Percentiles rank a stretch among this genome's conserved stretches.
phyloP scores from a whole-genome alignment of 2,888 invertebrate species.

The Reticulitermes lucifugus region DNA sequence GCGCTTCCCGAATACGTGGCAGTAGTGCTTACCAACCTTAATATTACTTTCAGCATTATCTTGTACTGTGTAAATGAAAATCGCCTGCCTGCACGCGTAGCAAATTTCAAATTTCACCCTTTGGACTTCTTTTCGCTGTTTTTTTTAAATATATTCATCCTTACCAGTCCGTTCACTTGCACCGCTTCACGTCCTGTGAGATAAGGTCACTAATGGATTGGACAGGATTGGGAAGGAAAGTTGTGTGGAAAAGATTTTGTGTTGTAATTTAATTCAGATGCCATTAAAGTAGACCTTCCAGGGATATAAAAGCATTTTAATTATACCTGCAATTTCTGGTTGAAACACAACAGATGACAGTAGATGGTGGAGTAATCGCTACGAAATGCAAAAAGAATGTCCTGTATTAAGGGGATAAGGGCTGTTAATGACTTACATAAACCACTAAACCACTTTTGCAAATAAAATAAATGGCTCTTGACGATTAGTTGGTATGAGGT shows the following conservation, averaged over 20 bases:
- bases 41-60: too few species aligned
- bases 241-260: not conserved
- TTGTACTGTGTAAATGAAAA: too few species aligned
- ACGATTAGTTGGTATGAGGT: not conserved
- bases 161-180: too few species aligned
- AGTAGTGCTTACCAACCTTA: too few species aligned
- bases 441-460: not conserved
- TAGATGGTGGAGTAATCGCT: not conserved
- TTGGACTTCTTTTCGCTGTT: too few species aligned
- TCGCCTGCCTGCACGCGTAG: too few species aligned
- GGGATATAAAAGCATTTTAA: not conserved
- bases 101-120: too few species aligned
- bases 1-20: too few species aligned
- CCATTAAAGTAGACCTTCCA: not conserved
- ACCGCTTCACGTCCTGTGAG: too few species aligned
- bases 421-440: not conserved
- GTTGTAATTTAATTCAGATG: not conserved
- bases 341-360: not conserved
- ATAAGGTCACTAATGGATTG: too few species aligned
- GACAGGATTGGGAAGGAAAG: too few species aligned
- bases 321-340: not conserved
- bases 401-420: not conserved
- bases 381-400: not conserved
- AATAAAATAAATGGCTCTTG: not conserved
- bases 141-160: too few species aligned